Conservation (phyloP, 2,888 invertebrate genomes). For the Phortica okadai region DNA sequence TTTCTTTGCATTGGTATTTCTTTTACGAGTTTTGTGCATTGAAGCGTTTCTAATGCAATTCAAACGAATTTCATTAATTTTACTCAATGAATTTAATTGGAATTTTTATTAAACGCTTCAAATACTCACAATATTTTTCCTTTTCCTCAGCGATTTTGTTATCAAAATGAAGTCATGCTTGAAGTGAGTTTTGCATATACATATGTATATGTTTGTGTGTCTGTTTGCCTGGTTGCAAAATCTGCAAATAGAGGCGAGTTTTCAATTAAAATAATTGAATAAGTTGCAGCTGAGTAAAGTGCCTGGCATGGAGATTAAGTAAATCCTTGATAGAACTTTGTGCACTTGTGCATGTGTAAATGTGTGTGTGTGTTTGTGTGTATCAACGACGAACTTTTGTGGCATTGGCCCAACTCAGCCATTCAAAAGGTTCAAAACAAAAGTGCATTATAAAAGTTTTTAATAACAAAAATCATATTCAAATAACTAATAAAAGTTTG, state of each 20-base stretch:
- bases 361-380: background rate
- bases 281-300: constrained; percentile 56
- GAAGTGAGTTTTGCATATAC: constrained; percentile 27
- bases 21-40: constrained; percentile 3
- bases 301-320: constrained; percentile 58
- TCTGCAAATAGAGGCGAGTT: constrained; percentile 47
- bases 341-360: background rate
- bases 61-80: background rate
- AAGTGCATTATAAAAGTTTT: constrained; percentile 42
- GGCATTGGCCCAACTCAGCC: constrained; percentile 20
- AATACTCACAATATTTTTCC: constrained; percentile 44
- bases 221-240: constrained; percentile 1
- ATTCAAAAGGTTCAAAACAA: constrained; percentile 1
- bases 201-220: constrained; percentile 17
- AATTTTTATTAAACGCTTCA: constrained; percentile 50
- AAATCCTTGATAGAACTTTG: constrained; percentile 49
- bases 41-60: constrained; percentile 19
- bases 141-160: background rate
- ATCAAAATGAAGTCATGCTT: constrained; percentile 38
- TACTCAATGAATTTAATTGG: constrained; percentile 48
- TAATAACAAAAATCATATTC: constrained; percentile 58
- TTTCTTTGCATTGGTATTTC: background rate
- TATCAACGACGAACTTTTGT: constrained; percentile 9
- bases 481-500: constrained; percentile 44
- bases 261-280: constrained; percentile 70